Conservation (phyloP, 2,888 invertebrate species). For the Dusona sp. region DNA sequence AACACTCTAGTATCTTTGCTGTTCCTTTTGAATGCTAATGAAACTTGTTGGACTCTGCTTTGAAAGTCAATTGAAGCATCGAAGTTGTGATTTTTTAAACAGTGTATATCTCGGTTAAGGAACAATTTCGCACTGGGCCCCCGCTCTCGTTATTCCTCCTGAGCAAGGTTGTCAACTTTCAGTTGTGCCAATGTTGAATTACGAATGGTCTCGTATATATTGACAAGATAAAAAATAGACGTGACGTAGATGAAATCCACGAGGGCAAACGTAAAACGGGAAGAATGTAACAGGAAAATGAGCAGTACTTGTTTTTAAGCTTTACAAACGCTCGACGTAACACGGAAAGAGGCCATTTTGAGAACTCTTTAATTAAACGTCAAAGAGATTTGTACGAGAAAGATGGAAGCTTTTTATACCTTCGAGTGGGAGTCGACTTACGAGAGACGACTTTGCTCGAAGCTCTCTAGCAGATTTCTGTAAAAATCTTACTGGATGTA, state of each 20-base stretch:
- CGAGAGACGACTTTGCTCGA: not conserved
- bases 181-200: not conserved
- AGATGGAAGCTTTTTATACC: not conserved
- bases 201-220: not conserved
- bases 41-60: not conserved
- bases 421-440: not conserved
- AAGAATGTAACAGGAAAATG: not conserved
- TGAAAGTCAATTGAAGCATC: not conserved
- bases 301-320: not conserved
- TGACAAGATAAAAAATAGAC: not conserved
- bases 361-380: constrained; percentile 16
- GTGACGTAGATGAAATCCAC: not conserved
- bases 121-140: not conserved
- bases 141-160: not conserved
- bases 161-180: not conserved
- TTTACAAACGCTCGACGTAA: not conserved
- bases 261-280: not conserved
- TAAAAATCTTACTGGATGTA: not conserved
- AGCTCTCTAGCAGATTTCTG: not conserved
- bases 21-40: not conserved
- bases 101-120: not conserved
- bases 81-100: not conserved
- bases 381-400: constrained; percentile 20
- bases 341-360: constrained; percentile 2
- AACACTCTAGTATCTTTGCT: not conserved